phyloP scores from a whole-genome alignment of 2,888 invertebrate species.

The Pyrrhia umbra region DNA sequence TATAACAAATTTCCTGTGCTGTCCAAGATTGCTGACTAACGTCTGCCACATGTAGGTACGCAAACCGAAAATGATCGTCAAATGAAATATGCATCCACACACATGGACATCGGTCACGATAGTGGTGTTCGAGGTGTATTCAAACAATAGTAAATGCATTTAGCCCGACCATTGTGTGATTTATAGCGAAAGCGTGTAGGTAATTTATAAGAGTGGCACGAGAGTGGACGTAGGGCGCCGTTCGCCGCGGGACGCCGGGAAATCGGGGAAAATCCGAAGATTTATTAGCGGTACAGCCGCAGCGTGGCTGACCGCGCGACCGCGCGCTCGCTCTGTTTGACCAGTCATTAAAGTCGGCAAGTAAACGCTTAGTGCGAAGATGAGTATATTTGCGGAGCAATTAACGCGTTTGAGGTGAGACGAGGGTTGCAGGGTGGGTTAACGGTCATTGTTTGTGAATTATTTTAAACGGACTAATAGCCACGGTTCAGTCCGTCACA shows the following conservation, averaged over 20 bases:
- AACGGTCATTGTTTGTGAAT: constrained; percentile 80
- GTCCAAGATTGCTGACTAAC: constrained; percentile 77
- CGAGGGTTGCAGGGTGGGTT: constrained; percentile 80
- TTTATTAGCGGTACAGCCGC: constrained; percentile 84
- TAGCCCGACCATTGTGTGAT: constrained; percentile 87
- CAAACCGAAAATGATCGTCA: constrained; percentile 68
- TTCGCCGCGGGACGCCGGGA: constrained; percentile 83
- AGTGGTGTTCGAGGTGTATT: constrained; percentile 82
- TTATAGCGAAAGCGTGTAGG: constrained; percentile 88
- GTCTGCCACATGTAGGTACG: constrained; percentile 70
- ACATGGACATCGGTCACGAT: constrained; percentile 70
- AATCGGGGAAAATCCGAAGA: constrained; percentile 89
- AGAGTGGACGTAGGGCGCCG: constrained; percentile 78
- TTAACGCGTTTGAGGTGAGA: constrained; percentile 88
- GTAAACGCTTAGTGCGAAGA: constrained; percentile 88
- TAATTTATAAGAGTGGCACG: constrained; percentile 88
- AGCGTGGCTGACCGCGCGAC: constrained; percentile 81
- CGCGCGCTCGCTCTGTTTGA: constrained; percentile 82
- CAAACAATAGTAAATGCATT: constrained; percentile 90
- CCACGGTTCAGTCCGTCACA: constrained; percentile 49
- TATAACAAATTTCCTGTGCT: constrained; percentile 78
- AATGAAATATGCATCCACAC: constrained; percentile 76
- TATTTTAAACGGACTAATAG: constrained; percentile 67
- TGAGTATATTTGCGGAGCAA: constrained; percentile 89
- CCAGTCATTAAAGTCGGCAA: constrained; percentile 88